Base-by-base conservation (phyloP, 2,113 vertebrate species). In the Nettapus auritus region DNA sequence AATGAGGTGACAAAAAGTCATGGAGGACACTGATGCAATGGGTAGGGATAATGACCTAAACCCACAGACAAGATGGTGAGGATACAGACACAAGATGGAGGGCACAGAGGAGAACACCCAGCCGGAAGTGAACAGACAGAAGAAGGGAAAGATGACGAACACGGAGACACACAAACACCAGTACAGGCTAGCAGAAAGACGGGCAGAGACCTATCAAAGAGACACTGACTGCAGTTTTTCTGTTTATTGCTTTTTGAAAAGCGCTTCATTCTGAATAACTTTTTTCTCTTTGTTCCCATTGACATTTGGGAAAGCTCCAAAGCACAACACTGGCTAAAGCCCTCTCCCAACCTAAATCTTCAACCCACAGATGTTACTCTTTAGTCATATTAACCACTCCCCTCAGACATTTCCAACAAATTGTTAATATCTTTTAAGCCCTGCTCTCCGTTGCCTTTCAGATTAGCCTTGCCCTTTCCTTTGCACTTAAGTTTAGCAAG, bases 401-500 rank as follows among this genome's bases (percentile, higher is more conserved):
- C 60, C 84, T 92, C 93, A 95, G 95, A 92, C 88, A 92, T 95
- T 90, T 97, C 89, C 86, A 94, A 55, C 87, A 97, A 94, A 96
- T 75, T 78, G 88, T 78, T 96, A 81, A 79, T 95, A 93, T 92
- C 31, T 95, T 95, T 96, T 91, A 97, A 97, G 73, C 63, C 94
- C 66, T 80, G 83, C 83, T 97, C 46, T 92, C 81, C 60, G 3
- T 81, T 95, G 93, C 92, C 91, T 97, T 95, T 96, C 93, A 95
- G 93, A 96, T 97, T 96, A 96, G 93, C 76, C 86, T 95, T 96
- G 94, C 96, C 94, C 91, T 97, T 97, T 97, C 94, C 86, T 80
- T 94, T 96, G 88, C 94, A 95, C 94, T 97, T 93, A 97, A 97
- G 96, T 96, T 95, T 97, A 96, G 86, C 93, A 91, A 97, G 96